Evolutionary conservation across 2,888 invertebrate genomes (phyloP).

Genomic region (Argyresthia goedartella): DNA sequence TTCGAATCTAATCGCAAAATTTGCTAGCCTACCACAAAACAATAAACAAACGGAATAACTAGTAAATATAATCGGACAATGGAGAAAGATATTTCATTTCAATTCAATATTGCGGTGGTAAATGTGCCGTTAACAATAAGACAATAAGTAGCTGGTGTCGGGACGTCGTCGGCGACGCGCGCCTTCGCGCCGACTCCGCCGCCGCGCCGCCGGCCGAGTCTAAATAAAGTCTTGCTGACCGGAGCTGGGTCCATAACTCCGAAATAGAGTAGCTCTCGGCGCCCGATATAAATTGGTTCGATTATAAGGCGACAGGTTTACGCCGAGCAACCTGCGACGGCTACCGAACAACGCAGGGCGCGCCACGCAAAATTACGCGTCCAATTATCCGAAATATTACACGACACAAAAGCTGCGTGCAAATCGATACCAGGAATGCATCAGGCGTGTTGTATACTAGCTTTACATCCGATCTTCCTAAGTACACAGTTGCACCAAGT

Average conservation of each 20-base stretch:
- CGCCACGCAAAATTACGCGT: conserved; percentile 11
- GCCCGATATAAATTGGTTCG: conserved; percentile 36
- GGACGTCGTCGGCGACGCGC: background rate
- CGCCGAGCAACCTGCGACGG: conserved; percentile 18
- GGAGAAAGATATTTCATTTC: conserved; percentile 21
- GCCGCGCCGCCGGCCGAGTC: conserved; percentile 4
- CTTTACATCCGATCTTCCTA: background rate
- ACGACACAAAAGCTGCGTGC: conserved; percentile 8
- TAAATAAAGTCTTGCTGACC: conserved; percentile 4
- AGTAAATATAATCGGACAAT: conserved; percentile 8
- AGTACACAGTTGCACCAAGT: no score
- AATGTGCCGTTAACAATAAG: conserved; percentile 37
- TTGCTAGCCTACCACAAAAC: background rate
- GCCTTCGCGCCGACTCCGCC: no score
- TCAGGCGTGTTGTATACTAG: conserved; percentile 3
- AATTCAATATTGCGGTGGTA: conserved; percentile 24
- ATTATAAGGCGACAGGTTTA: conserved; percentile 41
- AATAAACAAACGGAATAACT: background rate
- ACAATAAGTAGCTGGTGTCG: conserved; percentile 13
- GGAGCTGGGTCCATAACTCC: conserved; percentile 6
- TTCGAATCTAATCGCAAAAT: background rate
- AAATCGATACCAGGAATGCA: conserved; percentile 9
- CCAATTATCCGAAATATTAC: conserved; percentile 11
- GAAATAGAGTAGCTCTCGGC: conserved; percentile 18
- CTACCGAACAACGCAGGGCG: conserved; percentile 13